Base-by-base conservation (phyloP, 2,888 invertebrate genomes). In the Drosophila melanocephala region DNA sequence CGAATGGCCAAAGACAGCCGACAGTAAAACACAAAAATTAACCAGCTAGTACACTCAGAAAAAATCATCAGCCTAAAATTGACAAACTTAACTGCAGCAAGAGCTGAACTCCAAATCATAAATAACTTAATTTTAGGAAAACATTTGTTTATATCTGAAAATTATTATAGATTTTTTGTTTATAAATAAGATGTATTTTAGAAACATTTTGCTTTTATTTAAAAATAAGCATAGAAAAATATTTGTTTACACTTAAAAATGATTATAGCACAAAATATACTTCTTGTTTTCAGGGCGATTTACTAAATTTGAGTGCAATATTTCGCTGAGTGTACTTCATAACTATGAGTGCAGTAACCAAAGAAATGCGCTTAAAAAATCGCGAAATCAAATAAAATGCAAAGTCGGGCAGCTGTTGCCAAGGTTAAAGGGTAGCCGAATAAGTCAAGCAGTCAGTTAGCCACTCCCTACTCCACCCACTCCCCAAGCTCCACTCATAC, bases 371-470 rank as follows among this genome's bases (percentile, higher is more conserved):
- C 32, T 42, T 6, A 5, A 30, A 71, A 77, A 75, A 61, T 61
- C 32, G 61, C 58, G 37, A 39, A 28, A 37, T 22, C 58, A 50
- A 67, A 81, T 39, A 47, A 58, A 64, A 66, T 61, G 52, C 30
- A 35, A 78, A 70, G 42, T 62, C 67, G 67, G 56, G 30, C 79
- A 77, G 75, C 71, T 72, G 81, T 22, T 53, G 67, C 35, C 69
- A 78, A 79, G 69, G 75, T 72, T 71, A 71, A 70, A 69, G 61
- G 22, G 50, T 53, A 44, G 44, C 16, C 14, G 53, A 52, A 51
- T 59, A 64, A 55, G 19, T 62, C 72, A 55, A 56, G 51, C 44
- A 53, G 71, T 65, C 77, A 80, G 65, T 76, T 70, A 61, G 72
- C 52, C 77, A 51, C 39, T 71, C 22, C 22, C 35, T 32, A 10